These are phyloP conservation scores for Ernsta delagoae DNA, from an alignment of 2,888 invertebrate species.

Conservation along the genomic window DNA sequence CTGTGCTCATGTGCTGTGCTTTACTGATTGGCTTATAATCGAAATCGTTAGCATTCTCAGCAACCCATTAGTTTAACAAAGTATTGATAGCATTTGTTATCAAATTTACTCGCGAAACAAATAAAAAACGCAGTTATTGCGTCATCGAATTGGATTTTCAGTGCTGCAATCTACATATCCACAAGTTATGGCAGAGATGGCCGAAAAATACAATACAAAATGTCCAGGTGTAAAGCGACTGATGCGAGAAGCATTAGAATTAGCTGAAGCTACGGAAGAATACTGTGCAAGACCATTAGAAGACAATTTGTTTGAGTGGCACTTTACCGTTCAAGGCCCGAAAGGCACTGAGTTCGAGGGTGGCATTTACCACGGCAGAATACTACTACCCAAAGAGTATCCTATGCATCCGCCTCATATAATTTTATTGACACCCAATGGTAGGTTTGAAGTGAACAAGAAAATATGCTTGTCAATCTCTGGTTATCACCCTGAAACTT, in stretches of 20 bases:
- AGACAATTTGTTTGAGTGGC: conserved; percentile 99
- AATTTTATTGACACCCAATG: conserved; percentile 96
- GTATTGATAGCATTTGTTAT: conserved; percentile 19
- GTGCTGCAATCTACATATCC: not conserved
- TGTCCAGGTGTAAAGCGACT: conserved; percentile 95
- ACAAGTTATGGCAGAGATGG: conserved; percentile 69
- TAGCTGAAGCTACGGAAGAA: conserved; percentile 94
- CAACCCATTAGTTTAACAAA: conserved; percentile 23
- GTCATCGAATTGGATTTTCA: conserved; percentile 12
- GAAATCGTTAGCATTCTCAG: conserved; percentile 34
- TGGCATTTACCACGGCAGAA: conserved; percentile 96
- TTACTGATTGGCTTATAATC: too few species aligned
- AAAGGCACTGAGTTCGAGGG: conserved; percentile 94
- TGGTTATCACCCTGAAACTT: conserved; percentile 98
- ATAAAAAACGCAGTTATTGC: conserved; percentile 17
- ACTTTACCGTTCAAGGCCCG: conserved; percentile 97
- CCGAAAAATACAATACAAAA: conserved; percentile 80
- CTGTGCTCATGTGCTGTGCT: too few species aligned
- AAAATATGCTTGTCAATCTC: conserved; percentile 98
- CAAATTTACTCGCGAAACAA: conserved; percentile 23
- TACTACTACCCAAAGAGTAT: conserved; percentile 96
- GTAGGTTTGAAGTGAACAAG: conserved; percentile 96
- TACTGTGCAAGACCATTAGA: conserved; percentile 95
- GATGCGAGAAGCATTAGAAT: conserved; percentile 95
- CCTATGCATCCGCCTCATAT: conserved; percentile 99